Evolutionary conservation across 2,797 vertebrate species (phyloP), one percentile per base, ranked within the genome.

Genomic region (Anabacerthia variegaticeps): DNA sequence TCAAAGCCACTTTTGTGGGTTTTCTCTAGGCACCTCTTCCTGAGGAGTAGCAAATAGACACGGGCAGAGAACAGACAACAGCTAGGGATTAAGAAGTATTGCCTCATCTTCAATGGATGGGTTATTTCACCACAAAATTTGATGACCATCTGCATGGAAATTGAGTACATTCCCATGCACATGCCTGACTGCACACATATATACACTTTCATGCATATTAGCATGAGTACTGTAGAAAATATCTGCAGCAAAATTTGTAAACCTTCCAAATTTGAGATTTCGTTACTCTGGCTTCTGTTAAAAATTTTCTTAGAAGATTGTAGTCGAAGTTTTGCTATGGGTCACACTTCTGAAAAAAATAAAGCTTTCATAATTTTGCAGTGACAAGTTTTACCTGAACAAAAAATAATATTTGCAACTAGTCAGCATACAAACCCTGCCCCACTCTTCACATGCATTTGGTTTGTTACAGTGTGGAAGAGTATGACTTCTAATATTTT

Each of bases 181-280:
- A 17, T 0, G 1, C 55, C 36, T 83, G 62, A 66, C 30, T 56
- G 36, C 30, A 55, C 41, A 22, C 14, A 24, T n/a, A 9, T 20
- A 51, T 49, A 17, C 0, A 0, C 24, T 75, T 65, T 9, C 34
- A 12, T 19, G 30, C 1, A 0, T 37, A 43, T 69, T 68, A 69
- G 36, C 11, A 16, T 43, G 10, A 65, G 12, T 13, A 2, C 10
- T 36, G 7, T 14, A 69, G 58, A 78, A 91, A 96, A 67, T 34
- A 83, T 28, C 80, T 72, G 26, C n/a, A 81, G 37, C 3, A 75
- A 66, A 73, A 66, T 32, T 39, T 43, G 55, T 12, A 59, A 89
- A 26, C 34, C 28, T 49, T 56, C 18, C 28, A 14, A 37, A 66
- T 37, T 18, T 36, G 15, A 52, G 13, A 36, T 54, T 61, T 52